These are phyloP conservation scores for Pygathrix nemaeus DNA, from an alignment of 2,113 vertebrate species.

Conservation along the genomic window DNA sequence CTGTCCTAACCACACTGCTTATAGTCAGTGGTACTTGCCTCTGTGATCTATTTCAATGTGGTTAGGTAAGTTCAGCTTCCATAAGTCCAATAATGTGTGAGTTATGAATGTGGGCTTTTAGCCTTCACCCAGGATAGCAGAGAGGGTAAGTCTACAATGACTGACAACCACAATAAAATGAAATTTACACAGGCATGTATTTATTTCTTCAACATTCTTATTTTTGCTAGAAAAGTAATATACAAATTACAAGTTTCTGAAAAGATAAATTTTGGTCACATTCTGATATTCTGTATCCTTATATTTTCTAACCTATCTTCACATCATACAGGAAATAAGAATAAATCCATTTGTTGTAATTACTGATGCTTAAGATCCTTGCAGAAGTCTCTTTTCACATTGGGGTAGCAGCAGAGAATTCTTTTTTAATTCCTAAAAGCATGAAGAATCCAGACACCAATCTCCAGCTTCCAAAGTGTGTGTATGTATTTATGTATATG, in stretches of 20 bases:
- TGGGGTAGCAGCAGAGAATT: not conserved
- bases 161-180: not conserved
- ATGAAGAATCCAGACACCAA: not conserved
- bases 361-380: not conserved
- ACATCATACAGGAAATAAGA: not conserved
- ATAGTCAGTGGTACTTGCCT: not conserved
- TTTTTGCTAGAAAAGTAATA: not conserved
- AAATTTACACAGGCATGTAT: not conserved
- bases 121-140: not conserved
- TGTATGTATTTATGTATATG: not conserved
- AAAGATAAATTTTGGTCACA: constrained; percentile 31
- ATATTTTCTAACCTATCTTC: not conserved
- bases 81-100: not conserved
- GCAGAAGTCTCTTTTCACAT: not conserved
- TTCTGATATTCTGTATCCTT: constrained; percentile 27
- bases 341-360: not conserved
- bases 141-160: not conserved
- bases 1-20: not conserved
- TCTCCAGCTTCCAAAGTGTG: not conserved
- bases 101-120: not conserved
- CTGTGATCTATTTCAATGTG: not conserved
- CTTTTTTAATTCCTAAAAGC: not conserved
- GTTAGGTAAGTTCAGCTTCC: not conserved
- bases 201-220: not conserved
- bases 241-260: not conserved